Conservation (phyloP, 2,113 vertebrate genomes). For the Petrocephalus zakoni region DNA sequence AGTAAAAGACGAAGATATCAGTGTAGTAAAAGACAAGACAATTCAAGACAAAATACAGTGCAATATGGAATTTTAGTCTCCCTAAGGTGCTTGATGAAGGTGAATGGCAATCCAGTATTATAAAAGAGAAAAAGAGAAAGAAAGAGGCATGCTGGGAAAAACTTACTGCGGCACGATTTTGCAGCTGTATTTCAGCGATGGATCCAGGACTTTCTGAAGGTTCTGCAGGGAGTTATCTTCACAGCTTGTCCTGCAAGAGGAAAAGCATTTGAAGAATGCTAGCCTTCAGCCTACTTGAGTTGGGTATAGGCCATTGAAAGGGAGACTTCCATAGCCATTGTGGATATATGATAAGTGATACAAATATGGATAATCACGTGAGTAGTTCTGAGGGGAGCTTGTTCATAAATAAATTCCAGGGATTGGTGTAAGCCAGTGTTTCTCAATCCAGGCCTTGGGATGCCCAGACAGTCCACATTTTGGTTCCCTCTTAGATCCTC, state of each 20-base stretch:
- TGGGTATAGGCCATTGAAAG: not conserved
- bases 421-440: not conserved
- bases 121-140: not conserved
- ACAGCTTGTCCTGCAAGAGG: conserved; percentile 44
- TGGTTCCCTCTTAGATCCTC: not conserved
- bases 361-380: not conserved
- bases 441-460: not conserved
- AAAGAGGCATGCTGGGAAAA: not conserved
- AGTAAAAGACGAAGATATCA: not conserved
- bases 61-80: not conserved
- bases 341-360: not conserved
- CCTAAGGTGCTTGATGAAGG: not conserved
- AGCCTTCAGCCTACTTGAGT: not conserved
- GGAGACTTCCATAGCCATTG: not conserved
- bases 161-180: conserved; percentile 49
- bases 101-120: not conserved
- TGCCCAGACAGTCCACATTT: not conserved
- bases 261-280: not conserved
- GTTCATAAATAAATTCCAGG: not conserved
- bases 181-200: conserved; percentile 45
- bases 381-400: not conserved
- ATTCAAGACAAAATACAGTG: not conserved
- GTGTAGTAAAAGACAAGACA: not conserved
- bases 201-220: conserved; percentile 35
- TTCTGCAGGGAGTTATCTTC: conserved; percentile 40